Percentiles rank a stretch among this genome's conserved stretches.
phyloP scores from a whole-genome alignment of 2,888 invertebrate genomes.

The Artemia sp. region DNA sequence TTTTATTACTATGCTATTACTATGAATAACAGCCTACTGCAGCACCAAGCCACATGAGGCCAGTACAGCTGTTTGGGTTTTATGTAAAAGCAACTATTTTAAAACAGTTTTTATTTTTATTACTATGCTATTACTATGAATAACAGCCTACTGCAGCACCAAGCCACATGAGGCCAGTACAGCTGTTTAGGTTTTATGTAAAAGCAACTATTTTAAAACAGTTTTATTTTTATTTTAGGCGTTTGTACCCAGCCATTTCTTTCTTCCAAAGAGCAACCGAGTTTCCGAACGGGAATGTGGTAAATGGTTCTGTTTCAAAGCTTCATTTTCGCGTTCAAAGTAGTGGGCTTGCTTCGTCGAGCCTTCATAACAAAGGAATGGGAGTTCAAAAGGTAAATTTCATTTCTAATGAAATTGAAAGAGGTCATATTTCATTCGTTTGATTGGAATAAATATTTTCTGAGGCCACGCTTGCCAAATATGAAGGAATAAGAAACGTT shows the following conservation, averaged over 20 bases:
- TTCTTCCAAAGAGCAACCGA: constrained; percentile 92
- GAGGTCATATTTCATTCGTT: too few relatives aligned
- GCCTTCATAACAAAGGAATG: constrained; percentile 67
- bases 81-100: not conserved
- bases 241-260: constrained; percentile 46
- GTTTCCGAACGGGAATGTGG: constrained; percentile 63
- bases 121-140: constrained; percentile 4
- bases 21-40: not conserved
- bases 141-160: not conserved
- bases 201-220: too few relatives aligned
- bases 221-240: constrained; percentile 28
- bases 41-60: too few relatives aligned
- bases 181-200: not conserved
- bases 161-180: too few relatives aligned
- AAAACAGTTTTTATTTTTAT: not conserved
- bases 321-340: constrained; percentile 75
- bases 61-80: not conserved
- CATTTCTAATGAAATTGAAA: not conserved
- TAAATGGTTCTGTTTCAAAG: constrained; percentile 58
- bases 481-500: too few relatives aligned
- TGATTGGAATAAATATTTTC: too few relatives aligned
- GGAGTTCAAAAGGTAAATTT: constrained; percentile 65
- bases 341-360: constrained; percentile 64
- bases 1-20: not conserved
- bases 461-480: too few relatives aligned